Conservation (phyloP, 2,797 vertebrate species). For the Cetoscarus ocellatus region DNA sequence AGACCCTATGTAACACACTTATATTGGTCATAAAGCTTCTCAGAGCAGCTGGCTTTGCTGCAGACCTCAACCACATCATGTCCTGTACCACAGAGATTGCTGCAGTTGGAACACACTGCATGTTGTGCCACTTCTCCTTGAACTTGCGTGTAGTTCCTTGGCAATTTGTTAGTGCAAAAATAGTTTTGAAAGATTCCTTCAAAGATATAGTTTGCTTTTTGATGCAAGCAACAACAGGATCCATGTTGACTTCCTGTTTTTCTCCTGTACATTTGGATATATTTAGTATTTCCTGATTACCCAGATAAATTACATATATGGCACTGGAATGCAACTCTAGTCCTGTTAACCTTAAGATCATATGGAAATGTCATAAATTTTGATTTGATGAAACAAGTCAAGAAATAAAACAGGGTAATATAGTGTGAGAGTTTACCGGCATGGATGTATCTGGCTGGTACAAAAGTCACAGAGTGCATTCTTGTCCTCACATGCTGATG, state of each 20-base stretch:
- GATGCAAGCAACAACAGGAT: background rate
- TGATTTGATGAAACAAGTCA: background rate
- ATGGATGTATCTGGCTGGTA: constrained; percentile 17
- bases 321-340: background rate
- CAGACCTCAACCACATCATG: too few species aligned
- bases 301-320: background rate
- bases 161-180: background rate
- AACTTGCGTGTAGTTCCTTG: background rate
- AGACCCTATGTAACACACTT: too few species aligned
- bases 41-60: too few species aligned
- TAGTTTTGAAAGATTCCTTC: background rate
- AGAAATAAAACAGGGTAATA: too few species aligned
- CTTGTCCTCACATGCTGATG: constrained; percentile 62
- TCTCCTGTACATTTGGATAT: background rate
- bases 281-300: background rate
- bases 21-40: too few species aligned
- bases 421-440: constrained; percentile 45
- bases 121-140: background rate
- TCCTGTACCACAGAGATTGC: too few species aligned
- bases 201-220: background rate
- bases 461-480: constrained; percentile 68
- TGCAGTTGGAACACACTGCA: too few species aligned
- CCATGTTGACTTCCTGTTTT: background rate
- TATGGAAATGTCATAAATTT: background rate
- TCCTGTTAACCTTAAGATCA: background rate